Conservation (phyloP, 2,113 vertebrate genomes). For the Coptodon rendalli region DNA sequence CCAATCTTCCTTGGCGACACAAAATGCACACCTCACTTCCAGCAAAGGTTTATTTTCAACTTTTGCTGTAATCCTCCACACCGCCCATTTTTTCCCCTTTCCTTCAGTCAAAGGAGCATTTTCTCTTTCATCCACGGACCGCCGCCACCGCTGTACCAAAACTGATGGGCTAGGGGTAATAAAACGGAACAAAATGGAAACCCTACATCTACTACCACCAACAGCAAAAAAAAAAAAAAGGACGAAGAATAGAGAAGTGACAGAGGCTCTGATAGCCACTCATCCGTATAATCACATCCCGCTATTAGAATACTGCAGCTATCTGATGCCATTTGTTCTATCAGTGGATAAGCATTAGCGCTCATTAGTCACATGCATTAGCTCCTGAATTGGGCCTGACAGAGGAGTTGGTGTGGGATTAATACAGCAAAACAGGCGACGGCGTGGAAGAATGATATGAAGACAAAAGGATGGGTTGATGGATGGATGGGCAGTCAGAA, state of each 20-base stretch:
- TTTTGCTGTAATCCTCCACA: not conserved
- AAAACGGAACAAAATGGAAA: conserved; percentile 27
- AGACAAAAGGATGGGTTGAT: not conserved
- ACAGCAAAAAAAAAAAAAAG: not conserved
- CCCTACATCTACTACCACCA: not conserved
- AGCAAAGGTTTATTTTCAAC: conserved; percentile 32
- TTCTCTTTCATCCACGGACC: not conserved
- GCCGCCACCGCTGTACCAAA: not conserved
- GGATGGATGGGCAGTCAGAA: not conserved
- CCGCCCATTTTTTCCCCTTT: not conserved
- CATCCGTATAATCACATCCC: conserved; percentile 55
- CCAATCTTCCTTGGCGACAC: not conserved
- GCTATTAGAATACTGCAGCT: conserved; percentile 39
- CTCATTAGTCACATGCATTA: conserved; percentile 62
- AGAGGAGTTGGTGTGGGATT: conserved; percentile 21
- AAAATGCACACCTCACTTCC: conserved; percentile 7
- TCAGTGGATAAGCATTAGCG: conserved; percentile 55
- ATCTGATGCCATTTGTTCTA: conserved; percentile 61
- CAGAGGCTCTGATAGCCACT: conserved; percentile 32
- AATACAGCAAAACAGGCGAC: not conserved
- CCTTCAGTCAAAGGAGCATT: conserved; percentile 4
- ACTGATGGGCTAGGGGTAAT: conserved; percentile 11
- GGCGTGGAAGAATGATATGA: not conserved
- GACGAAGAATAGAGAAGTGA: conserved; percentile 20
- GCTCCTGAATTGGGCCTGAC: conserved; percentile 46